Evolutionary conservation across 2,888 invertebrate species (phyloP), one percentile per base, ranked within the genome.

Genomic region (Stenchaetothrips biformis): DNA sequence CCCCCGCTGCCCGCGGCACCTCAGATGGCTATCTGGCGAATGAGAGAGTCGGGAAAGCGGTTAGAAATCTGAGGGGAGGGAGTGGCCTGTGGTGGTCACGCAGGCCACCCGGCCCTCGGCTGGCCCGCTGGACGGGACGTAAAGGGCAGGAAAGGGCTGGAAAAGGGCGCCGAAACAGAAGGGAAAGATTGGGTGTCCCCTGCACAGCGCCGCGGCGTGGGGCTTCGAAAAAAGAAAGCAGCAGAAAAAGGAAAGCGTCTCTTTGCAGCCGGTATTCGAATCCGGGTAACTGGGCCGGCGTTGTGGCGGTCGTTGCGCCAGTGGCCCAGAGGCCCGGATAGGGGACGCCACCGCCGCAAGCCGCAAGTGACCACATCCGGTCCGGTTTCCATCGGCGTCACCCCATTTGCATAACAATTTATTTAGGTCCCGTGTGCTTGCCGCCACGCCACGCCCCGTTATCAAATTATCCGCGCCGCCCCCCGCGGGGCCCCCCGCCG

Each of bases 321-420:
- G 11, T 53, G 18, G 53, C 18, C 16, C 13, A 13, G 9, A 13
- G 53, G 53, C 18, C 11, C 16, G 53, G 53, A 18, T 4, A 13
- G 53, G 18, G 0, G 53, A 2, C 53, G 13, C 53, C 53, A 7
- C 53, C 6, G 53, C 53, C 53, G n/a, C 67, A 7, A 9, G 25
- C 21, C 11, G 67, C 67, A 25, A 25, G 67, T 74, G 67, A 74
- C 67, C 67, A 25, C 67, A 74, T 74, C 67, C 67, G 67, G 25
- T 9, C 67, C 67, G 67, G 67, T 21, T 74, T 74, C 67, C 67
- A 74, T 74, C 67, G 67, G 21, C 67, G 67, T 11, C 21, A 25
- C 7, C 67, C 25, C 67, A 74, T 74, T 25, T 74, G 67, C 67
- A 74, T 74, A 74, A 74, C 67, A 74, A 74, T 74, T 74, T 74